A percentile compares a stretch with the other conserved stretches of the same genome.
phyloP scores from a whole-genome alignment of 2,113 vertebrate genomes.

The Lophochroa leadbeateri region DNA sequence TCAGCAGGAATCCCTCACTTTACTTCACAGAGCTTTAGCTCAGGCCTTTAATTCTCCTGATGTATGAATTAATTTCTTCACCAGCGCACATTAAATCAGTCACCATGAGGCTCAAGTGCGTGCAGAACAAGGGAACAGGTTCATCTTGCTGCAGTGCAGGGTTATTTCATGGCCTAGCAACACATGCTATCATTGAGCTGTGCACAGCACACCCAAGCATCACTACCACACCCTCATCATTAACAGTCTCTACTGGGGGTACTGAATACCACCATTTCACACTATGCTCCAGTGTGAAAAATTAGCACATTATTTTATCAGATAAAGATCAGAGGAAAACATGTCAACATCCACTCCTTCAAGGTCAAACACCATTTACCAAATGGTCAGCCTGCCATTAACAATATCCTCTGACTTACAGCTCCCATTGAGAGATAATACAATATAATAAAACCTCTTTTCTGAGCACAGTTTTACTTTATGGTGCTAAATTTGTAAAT shows the following conservation, averaged over 20 bases:
- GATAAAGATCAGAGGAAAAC: not conserved
- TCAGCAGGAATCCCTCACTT: not conserved
- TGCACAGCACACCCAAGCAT: fast-evolving
- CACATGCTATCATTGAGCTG: fast-evolving
- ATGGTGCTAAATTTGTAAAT: not conserved
- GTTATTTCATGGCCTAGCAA: not conserved
- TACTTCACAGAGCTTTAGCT: not conserved
- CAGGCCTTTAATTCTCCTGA: not conserved
- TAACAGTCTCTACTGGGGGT: not conserved
- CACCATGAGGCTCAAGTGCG: fast-evolving
- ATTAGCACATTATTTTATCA: not conserved
- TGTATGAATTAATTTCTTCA: not conserved
- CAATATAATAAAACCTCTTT: not conserved
- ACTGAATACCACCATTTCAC: not conserved
- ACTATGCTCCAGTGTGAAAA: not conserved
- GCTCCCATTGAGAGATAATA: not conserved
- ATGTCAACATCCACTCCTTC: not conserved
- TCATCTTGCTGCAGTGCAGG: not conserved
- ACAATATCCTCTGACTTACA: not conserved
- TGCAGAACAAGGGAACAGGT: not conserved
- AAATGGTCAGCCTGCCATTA: not conserved
- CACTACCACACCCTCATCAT: not conserved
- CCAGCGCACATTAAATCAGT: fast-evolving
- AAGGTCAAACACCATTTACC: not conserved
- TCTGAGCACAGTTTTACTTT: not conserved